phyloP scores from a whole-genome alignment of 2,888 invertebrate genomes.

The Morinoia aosen region DNA sequence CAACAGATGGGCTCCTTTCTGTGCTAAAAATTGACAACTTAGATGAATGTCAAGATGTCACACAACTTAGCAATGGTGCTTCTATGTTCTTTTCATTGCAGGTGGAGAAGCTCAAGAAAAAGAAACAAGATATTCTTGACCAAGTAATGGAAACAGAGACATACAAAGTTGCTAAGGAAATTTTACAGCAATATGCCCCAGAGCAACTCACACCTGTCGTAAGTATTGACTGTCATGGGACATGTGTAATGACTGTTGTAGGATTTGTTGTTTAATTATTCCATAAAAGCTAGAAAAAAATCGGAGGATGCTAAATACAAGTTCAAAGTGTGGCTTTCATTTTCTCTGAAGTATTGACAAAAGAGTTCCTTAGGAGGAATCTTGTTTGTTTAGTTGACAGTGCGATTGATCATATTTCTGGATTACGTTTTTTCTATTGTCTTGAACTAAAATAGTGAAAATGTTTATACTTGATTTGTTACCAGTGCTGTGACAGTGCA shows the following conservation, averaged over 20 bases:
- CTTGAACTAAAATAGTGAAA: too few species aligned
- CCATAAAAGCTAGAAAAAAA: background rate
- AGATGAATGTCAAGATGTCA: background rate
- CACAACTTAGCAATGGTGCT: background rate
- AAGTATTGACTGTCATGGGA: background rate
- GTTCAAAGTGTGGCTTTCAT: too few species aligned
- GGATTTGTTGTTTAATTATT: background rate
- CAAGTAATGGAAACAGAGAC: constrained; percentile 98
- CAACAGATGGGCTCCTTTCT: background rate
- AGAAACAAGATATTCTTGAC: constrained; percentile 88
- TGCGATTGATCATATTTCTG: too few species aligned
- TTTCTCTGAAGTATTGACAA: too few species aligned
- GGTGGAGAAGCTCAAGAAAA: constrained; percentile 77
- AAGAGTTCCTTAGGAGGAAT: too few species aligned
- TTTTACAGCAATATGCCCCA: constrained; percentile 87
- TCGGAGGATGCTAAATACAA: background rate
- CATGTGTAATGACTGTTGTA: background rate
- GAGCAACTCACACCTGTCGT: constrained; percentile 73
- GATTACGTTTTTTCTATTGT: too few species aligned
- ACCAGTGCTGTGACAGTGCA: too few species aligned
- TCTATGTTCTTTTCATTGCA: background rate
- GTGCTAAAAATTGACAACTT: background rate
- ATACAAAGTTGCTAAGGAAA: constrained; percentile 93
- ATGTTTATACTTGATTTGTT: too few species aligned
- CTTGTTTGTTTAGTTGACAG: too few species aligned